phyloP scores from a whole-genome alignment of 2,113 vertebrate species.

The Gasterosteus nipponicus region DNA sequence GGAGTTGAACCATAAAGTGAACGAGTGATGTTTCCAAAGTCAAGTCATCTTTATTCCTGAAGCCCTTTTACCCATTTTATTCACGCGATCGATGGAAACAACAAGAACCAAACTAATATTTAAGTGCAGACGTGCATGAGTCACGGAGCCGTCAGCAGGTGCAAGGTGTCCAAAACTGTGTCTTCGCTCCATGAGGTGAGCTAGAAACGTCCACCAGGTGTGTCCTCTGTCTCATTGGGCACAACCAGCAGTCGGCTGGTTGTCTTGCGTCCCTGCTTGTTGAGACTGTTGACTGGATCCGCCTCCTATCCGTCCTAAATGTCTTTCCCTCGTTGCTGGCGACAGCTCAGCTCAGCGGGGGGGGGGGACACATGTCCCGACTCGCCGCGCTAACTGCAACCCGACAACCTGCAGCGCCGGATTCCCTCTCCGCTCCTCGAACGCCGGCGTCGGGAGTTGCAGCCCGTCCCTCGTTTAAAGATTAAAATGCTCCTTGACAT shows the following conservation, averaged over 20 bases:
- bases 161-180: too few relatives aligned
- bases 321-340: slow-evolving; percentile 14
- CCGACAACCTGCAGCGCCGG: slow-evolving; percentile 17
- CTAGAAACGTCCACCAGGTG: too few relatives aligned
- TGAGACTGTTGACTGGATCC: not conserved
- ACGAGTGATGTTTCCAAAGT: not conserved
- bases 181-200: too few relatives aligned
- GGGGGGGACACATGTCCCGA: slow-evolving; percentile 14
- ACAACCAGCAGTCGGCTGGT: too few relatives aligned
- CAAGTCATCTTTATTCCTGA: not conserved
- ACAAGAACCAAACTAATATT: too few relatives aligned
- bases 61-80: not conserved
- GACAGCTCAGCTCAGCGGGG: not conserved
- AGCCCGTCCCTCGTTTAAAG: not conserved
- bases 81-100: too few relatives aligned
- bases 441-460: too few relatives aligned
- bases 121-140: too few relatives aligned
- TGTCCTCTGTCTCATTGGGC: too few relatives aligned
- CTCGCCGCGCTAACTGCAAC: slow-evolving; percentile 26
- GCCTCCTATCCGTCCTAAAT: not conserved
- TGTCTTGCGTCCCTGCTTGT: too few relatives aligned
- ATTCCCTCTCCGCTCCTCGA: not conserved
- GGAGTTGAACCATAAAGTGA: not conserved
- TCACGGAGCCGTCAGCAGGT: too few relatives aligned
- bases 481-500: not conserved